These are phyloP conservation scores for Dunckerocampus dactyliophorus DNA, from an alignment of 2,113 vertebrate genomes.

Conservation along the genomic window DNA sequence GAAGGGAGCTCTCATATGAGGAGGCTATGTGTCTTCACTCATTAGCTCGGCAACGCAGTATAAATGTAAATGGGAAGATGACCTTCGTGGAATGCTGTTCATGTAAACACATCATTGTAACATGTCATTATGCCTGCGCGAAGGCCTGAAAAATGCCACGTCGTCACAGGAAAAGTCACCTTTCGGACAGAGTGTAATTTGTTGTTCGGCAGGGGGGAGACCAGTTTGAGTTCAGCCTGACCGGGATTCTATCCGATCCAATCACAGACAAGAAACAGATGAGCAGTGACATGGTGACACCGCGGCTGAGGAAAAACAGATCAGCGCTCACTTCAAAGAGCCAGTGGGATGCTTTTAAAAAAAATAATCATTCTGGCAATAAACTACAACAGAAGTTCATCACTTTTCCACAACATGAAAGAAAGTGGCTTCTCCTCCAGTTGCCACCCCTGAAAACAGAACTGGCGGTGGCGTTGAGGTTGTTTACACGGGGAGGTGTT, in stretches of 20 bases:
- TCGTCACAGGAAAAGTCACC: conserved; percentile 17
- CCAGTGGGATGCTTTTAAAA: conserved; percentile 56
- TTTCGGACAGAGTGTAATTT: neutral
- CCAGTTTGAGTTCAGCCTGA: conserved; percentile 9
- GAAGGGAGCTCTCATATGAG: no score
- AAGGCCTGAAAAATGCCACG: neutral
- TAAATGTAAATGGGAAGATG: no score
- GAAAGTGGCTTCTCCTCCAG: conserved; percentile 52
- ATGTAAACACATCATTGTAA: neutral
- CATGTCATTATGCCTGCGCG: neutral
- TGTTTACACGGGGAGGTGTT: conserved; percentile 51
- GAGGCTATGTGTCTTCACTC: no score
- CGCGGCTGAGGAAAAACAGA: conserved; percentile 62
- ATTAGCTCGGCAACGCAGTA: no score
- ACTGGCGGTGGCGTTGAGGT: conserved; percentile 25
- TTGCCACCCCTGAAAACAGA: conserved; percentile 31
- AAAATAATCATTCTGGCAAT: conserved; percentile 66
- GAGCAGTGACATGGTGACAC: conserved; percentile 56
- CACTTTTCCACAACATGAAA: conserved; percentile 67
- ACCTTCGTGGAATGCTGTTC: no score
- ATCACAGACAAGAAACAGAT: conserved; percentile 56
- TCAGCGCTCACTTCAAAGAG: conserved; percentile 68
- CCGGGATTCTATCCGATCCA: conserved; percentile 42
- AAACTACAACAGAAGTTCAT: conserved; percentile 69
- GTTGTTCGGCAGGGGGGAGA: neutral